Evolutionary conservation across 1,140 invertebrate genomes (phyloP), one percentile per base, ranked within the genome.

Genomic region (Bombyx mori): DNA sequence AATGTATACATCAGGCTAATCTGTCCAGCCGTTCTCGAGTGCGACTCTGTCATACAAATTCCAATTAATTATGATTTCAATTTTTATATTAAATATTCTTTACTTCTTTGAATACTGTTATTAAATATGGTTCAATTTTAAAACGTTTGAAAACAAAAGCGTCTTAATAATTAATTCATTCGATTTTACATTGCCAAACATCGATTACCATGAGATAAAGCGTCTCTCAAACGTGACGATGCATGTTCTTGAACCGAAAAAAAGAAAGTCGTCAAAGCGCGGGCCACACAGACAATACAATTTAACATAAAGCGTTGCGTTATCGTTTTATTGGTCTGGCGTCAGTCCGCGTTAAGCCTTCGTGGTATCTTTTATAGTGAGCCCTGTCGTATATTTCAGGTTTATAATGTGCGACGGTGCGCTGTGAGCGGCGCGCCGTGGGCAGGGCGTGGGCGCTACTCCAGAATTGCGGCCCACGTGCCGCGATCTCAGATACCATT

Each of bases 381-480:
- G 52, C 63, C 61, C 54, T 67, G 67, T 74, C 77, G 68, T 82
- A 79, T 79, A 77, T 80, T 69, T 72, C 56, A 71, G 73, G 67
- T 78, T 81, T 82, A 77, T 79, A 72, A 68, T 58, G 61, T 62
- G 57, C n/a, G 45, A 47, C 45, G 53, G 65, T 60, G 52, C 51
- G 26, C 42, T 44, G 10, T 26, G 54, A 63, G 61, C 44, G 49
- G 61, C 48, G 54, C 58, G 56, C 61, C 69, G 79, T 78, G 71
- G 77, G 77, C 65, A 53, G 72, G 62, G 70, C 75, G 83, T 86
- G 75, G 81, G 81, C 72, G 80, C 72, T 80, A 81, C 75, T 80
- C 79, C 77, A 77, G 77, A 77, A 82, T 71, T 62, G 69, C 72
- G 64, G 71, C 77, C 77, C 77, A 82, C 79, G 77, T 82, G 75